phyloP scores from a whole-genome alignment of 2,113 vertebrate species.

The Casuarius casuarius region DNA sequence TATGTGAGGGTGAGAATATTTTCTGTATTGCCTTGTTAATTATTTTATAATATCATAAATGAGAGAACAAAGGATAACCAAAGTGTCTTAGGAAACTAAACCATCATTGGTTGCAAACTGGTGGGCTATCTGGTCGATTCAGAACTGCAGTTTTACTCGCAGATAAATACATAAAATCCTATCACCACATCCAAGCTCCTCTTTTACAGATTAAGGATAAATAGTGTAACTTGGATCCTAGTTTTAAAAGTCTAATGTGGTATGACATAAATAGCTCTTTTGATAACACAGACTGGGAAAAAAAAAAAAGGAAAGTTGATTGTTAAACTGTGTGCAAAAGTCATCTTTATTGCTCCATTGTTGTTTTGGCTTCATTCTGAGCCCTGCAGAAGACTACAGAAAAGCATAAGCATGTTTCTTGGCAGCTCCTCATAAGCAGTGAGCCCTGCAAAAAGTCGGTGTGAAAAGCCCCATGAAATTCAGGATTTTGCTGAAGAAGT shows the following conservation, averaged over 20 bases:
- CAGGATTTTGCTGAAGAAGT: conserved; percentile 22
- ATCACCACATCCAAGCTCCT: background rate
- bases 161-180: conserved; percentile 7
- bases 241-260: conserved; percentile 46
- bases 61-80: background rate
- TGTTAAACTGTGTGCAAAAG: conserved; percentile 48
- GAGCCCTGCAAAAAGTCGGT: background rate
- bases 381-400: background rate
- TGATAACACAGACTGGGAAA: background rate
- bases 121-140: background rate
- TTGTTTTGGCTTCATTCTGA: conserved; percentile 43
- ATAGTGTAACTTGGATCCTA: conserved; percentile 22
- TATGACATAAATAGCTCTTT: conserved; percentile 55
- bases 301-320: conserved; percentile 36
- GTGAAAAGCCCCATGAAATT: conserved; percentile 45
- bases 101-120: background rate
- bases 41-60: background rate
- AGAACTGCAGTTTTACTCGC: conserved; percentile 11
- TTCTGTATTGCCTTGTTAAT: background rate
- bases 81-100: background rate
- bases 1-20: background rate
- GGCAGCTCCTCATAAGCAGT: conserved; percentile 33
- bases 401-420: conserved; percentile 16
- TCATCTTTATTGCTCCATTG: conserved; percentile 42
- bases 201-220: conserved; percentile 15